These are phyloP conservation scores for Ceratosolen solmsi DNA, from an alignment of 1,140 invertebrate genomes.

Conservation along the genomic window DNA sequence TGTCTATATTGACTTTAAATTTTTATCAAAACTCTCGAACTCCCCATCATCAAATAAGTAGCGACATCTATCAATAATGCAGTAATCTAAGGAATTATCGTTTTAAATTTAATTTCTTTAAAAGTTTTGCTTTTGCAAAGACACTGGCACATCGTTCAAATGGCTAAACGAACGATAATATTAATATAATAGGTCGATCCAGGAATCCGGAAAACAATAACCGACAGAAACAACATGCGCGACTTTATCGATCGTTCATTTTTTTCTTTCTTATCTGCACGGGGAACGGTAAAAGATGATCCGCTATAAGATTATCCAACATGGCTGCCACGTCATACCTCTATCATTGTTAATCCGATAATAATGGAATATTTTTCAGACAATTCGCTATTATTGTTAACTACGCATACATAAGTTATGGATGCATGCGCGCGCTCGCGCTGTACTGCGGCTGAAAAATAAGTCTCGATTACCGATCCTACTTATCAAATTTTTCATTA, in stretches of 20 bases:
- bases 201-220: neutral
- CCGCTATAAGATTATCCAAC: neutral
- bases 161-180: neutral
- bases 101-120: neutral
- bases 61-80: conserved; percentile 16
- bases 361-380: too few relatives aligned
- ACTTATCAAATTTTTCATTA: too few relatives aligned
- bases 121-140: neutral
- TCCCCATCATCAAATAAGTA: conserved; percentile 21
- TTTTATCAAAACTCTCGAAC: too few relatives aligned
- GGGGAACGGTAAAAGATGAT: neutral
- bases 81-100: neutral
- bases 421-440: too few relatives aligned
- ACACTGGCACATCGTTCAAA: too few relatives aligned
- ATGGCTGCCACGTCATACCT: conserved; percentile 39
- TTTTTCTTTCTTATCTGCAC: neutral
- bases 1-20: too few relatives aligned
- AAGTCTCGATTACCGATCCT: too few relatives aligned
- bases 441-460: too few relatives aligned
- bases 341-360: neutral
- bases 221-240: neutral
- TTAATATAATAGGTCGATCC: neutral
- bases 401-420: too few relatives aligned
- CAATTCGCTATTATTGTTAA: too few relatives aligned
- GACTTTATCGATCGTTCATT: conserved; percentile 34